Evolutionary conservation across 2,113 vertebrate species (phyloP), one percentile per base, ranked within the genome.

Genomic region (Thinocorus orbignyianus): DNA sequence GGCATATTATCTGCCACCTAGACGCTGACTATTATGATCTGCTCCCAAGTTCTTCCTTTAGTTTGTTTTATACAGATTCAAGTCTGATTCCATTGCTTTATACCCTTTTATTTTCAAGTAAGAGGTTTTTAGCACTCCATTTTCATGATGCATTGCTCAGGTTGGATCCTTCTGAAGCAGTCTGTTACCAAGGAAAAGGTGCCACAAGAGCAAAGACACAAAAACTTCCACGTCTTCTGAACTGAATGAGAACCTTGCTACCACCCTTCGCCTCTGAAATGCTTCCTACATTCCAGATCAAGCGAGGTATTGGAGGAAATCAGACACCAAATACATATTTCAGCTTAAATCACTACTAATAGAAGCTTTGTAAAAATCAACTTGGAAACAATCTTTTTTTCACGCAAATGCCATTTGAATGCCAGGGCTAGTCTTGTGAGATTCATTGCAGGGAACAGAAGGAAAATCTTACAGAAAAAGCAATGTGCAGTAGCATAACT

Each of bases 401-500:
- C 60, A 66, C 33, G 42, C 11, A 71, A 78, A 49, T 20, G 16
- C 13, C 46, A 51, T 66, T 83, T 70, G 90, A 77, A 71, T 15
- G 23, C 37, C 58, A 10, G 17, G 41, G 26, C 33, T 41, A 37
- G 11, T 57, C 93, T 72, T 69, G 24, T 44, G 22, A 69, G 79
- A 57, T 13, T 42, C 16, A n/a, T 1, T 52, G 37, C 46, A 86
- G 19, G 16, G 35, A 84, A 74, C 1, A 44, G 18, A 79, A 6
- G 46, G 20, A 46, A 46, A 17, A 46, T 46, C 55, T 73, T 62
- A 13, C 6, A 41, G 16, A 35, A 65, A 52, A 66, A 33, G 5
- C 14, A 72, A 51, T 0, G 0, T n/a, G 18, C 51, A 71, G 11
- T 51, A 60, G 37, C 4, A 0, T 35, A 82, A 23, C 48, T 66